Conservation (phyloP, 2,797 vertebrate species). For the Bovichtus diacanthus region DNA sequence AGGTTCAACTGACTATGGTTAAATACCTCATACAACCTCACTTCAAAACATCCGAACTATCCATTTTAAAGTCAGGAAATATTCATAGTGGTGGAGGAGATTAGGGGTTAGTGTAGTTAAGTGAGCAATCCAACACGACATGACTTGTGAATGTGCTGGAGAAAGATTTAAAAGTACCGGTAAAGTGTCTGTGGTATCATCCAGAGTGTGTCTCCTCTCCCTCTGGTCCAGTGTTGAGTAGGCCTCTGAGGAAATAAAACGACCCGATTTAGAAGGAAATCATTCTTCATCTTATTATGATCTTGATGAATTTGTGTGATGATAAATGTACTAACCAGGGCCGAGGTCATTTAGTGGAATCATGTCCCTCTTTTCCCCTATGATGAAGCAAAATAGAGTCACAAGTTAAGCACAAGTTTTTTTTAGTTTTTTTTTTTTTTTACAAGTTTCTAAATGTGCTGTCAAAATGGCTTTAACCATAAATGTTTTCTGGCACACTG, state of each 20-base stretch:
- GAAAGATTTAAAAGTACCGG: conserved; percentile 84
- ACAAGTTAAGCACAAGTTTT: background rate
- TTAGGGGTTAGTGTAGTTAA: conserved; percentile 73
- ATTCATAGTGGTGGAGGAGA: conserved; percentile 46
- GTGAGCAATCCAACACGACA: conserved; percentile 13
- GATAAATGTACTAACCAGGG: conserved; percentile 84
- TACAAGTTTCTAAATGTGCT: background rate
- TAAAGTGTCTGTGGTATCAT: conserved; percentile 91
- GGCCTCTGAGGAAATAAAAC: conserved; percentile 70
- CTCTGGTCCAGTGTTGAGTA: conserved; percentile 94
- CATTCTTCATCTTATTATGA: background rate
- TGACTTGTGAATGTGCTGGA: background rate
- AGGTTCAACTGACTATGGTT: too few species aligned
- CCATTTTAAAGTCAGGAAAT: conserved; percentile 46
- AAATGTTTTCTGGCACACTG: conserved; percentile 11
- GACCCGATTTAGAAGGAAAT: background rate
- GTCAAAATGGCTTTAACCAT: background rate
- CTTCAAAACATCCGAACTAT: too few species aligned
- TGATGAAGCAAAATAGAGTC: conserved; percentile 22
- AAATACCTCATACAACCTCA: too few species aligned
- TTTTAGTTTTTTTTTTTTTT: too few species aligned
- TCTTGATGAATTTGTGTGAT: background rate
- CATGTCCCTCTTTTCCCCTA: conserved; percentile 92
- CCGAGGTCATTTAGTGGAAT: conserved; percentile 96
- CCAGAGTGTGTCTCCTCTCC: conserved; percentile 93